phyloP scores from a whole-genome alignment of 2,888 invertebrate genomes.

The Cryptocephalus moraei region DNA sequence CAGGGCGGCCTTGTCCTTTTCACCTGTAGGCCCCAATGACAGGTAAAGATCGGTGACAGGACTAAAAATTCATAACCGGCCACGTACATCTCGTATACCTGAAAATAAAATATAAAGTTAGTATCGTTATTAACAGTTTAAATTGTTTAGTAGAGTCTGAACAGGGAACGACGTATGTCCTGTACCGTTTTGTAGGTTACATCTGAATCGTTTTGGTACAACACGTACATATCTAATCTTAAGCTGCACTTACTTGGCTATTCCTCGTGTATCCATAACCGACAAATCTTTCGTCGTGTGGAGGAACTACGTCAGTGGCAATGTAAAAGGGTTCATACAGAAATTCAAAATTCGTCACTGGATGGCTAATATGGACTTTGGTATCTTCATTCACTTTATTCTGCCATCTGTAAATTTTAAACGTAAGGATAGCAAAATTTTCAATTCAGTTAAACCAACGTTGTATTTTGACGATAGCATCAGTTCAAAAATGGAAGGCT shows the following conservation, averaged over 20 bases:
- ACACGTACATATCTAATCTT: neutral
- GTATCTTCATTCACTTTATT: conserved; percentile 47
- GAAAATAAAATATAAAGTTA: conserved; percentile 22
- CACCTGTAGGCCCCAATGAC: conserved; percentile 81
- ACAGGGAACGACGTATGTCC: too few species aligned
- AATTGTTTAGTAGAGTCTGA: too few species aligned
- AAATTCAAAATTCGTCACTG: conserved; percentile 74
- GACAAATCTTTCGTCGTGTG: conserved; percentile 80
- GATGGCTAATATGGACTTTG: conserved; percentile 69
- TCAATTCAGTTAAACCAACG: too few species aligned
- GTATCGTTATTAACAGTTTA: too few species aligned
- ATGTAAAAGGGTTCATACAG: conserved; percentile 91
- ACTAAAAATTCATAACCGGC: conserved; percentile 83
- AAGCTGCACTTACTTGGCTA: conserved; percentile 63
- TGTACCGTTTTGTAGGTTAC: too few species aligned
- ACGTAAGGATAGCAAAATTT: neutral
- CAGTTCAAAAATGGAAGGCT: too few species aligned
- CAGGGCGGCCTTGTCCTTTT: conserved; percentile 69
- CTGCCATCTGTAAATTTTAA: conserved; percentile 43
- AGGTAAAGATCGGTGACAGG: conserved; percentile 78
- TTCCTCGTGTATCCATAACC: conserved; percentile 90
- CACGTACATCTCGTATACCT: conserved; percentile 90
- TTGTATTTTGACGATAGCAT: too few species aligned
- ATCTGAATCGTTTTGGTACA: too few species aligned
- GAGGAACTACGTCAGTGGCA: conserved; percentile 68